Evolutionary conservation across 2,797 vertebrate genomes (phyloP), one percentile per base, ranked within the genome.

Genomic region (Lycodopsis pacificus): DNA sequence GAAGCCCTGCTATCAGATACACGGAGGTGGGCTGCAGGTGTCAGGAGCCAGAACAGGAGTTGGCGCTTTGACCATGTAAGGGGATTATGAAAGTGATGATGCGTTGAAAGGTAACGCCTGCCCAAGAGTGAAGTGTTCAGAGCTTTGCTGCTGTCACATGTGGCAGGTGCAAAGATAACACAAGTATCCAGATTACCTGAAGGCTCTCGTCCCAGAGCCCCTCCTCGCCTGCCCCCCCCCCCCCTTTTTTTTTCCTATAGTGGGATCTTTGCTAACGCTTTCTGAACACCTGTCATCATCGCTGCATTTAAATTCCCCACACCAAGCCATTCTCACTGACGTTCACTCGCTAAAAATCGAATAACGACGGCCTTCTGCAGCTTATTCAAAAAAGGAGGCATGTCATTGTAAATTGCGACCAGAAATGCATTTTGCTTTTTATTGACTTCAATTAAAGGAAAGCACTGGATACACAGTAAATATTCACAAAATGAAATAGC

Each of bases 51-150:
- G 83, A 64, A n/a, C 79, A 72, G 72, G 84, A 90, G 89, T 83
- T 81, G 83, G 69, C 10, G 69, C 88, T 92, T 85, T 94, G 91
- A 89, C 91, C 91, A 90, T 89, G 87, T 93, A 92, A 94, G 91
- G 91, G 92, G 94, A 94, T 93, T 95, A 93, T 87, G 88, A 94
- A 94, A 93, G 85, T 94, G 95, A 94, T 95, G 94, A 94, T 92
- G 92, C 79, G 89, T 86, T 93, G 91, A 93, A 93, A 93, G 91
- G 88, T 92, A 94, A 89, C 91, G 88, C 86, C 88, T 90, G 93
- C 90, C 91, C 87, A 87, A 92, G 91, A 92, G 88, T 93, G 89
- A 93, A 93, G 91, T 85, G 90, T 93, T 90, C 83, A 73, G 84
- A 81, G 91, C 88, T 93, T 89, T 91, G 88, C 90, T 42, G 85